Evolutionary conservation across 2,888 invertebrate genomes (phyloP), one percentile per base, ranked within the genome.

Genomic region (Trichogramma evanescens): DNA sequence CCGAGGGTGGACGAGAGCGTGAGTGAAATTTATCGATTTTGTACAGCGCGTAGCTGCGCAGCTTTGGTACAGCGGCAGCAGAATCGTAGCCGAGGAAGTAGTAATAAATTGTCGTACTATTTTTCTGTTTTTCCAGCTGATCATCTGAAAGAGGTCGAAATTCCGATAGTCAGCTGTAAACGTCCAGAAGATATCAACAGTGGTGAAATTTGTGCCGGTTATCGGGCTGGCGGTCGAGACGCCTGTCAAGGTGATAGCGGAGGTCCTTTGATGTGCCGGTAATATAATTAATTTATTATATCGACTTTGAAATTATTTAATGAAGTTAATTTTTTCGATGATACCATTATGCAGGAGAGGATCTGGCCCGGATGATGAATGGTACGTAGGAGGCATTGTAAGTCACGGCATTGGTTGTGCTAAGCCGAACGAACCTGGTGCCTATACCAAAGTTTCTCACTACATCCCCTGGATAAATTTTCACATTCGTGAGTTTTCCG

Each of bases 381-480:
- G 89, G 88, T 91, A 90, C 73, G 80, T 91, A 63, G 91, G 88
- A 5, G 93, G 93, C 0, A 83, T 93, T 55, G 90, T 93, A 0
- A 92, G 92, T 71, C 92, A 93, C 71, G 93, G 93, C 39, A 87
- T 90, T 69, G 93, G 93, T 4, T 93, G 93, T 76, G 93, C 85
- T 26, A 82, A 89, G 66, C 85, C 88, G 56, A 82, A 84, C 63
- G 89, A 92, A 73, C 89, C 91, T 13, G 93, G 93, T 2, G 91
- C 87, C 52, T 93, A 93, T 70, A 91, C 92, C 0, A 82, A 88
- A 77, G 87, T 93, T 26, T 86, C 88, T 65, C 79, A 86, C 40
- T 91, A 85, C 72, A 76, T 86, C n/a, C 82, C 86, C 62, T 93
- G 92, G 92, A 88, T 92, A 63, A 80, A 80, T 64, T 80, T 26